These are phyloP conservation scores for Xerus inauris DNA, from an alignment of 2,113 vertebrate species.

Conservation along the genomic window DNA sequence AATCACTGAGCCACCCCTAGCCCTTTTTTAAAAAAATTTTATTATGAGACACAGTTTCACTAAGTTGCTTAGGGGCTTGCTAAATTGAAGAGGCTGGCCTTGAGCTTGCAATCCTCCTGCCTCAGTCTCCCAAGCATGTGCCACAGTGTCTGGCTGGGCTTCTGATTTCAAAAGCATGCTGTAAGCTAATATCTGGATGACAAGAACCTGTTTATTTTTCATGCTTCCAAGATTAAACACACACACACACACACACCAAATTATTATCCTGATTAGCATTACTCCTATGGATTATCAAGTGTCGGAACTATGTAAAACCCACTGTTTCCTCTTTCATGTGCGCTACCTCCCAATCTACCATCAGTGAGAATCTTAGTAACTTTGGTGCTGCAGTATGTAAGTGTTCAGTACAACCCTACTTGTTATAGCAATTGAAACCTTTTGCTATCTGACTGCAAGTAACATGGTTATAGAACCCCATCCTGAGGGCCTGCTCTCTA, in stretches of 20 bases:
- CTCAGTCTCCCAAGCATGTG: too few relatives aligned
- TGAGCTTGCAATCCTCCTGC: too few relatives aligned
- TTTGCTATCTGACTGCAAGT: neutral
- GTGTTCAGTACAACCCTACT: neutral
- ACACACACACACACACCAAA: neutral
- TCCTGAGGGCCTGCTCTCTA: neutral
- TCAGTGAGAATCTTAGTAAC: neutral
- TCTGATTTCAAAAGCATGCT: neutral
- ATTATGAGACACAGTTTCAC: too few relatives aligned
- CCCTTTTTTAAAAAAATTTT: too few relatives aligned
- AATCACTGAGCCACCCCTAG: too few relatives aligned
- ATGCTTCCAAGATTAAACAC: neutral
- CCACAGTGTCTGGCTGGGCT: neutral
- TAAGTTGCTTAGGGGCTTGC: too few relatives aligned
- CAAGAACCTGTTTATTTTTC: neutral
- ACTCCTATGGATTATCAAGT: neutral
- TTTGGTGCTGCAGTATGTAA: too few relatives aligned
- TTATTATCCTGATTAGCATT: neutral
- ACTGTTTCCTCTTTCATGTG: neutral
- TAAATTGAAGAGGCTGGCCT: too few relatives aligned
- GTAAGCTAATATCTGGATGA: constrained; percentile 1
- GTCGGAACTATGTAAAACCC: neutral
- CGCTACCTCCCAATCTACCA: neutral
- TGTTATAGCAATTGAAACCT: neutral
- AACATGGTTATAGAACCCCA: neutral